phyloP scores from a whole-genome alignment of 2,888 invertebrate species.

The Netelia melanura region DNA sequence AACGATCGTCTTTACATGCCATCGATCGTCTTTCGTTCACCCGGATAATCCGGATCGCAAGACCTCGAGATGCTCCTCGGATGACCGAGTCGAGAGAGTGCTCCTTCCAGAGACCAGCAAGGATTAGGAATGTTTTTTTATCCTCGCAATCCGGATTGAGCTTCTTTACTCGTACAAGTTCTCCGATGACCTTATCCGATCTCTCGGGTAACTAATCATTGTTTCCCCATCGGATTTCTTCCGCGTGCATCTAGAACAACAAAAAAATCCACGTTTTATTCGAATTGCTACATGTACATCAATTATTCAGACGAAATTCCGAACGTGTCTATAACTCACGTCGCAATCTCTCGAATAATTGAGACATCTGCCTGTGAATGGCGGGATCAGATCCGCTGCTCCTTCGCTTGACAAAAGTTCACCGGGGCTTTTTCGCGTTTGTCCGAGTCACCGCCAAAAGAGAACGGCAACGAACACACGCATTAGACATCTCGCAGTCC shows the following conservation, averaged over 20 bases:
- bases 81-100: constrained; percentile 45
- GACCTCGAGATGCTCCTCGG: constrained; percentile 62
- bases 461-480: constrained; percentile 44
- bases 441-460: constrained; percentile 41
- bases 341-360: constrained; percentile 41
- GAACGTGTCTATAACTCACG: background rate
- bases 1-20: constrained; percentile 42
- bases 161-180: constrained; percentile 34
- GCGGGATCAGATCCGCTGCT: background rate
- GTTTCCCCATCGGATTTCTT: constrained; percentile 28
- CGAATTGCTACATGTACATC: background rate
- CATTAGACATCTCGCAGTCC: background rate
- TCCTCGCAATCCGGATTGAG: constrained; percentile 41
- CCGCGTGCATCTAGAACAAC: constrained; percentile 28
- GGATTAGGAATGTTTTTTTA: constrained; percentile 49
- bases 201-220: constrained; percentile 52
- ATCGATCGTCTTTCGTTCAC: constrained; percentile 38
- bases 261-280: constrained; percentile 4
- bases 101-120: constrained; percentile 14
- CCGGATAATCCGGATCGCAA: constrained; percentile 49
- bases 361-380: constrained; percentile 41
- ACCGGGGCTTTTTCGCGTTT: constrained; percentile 34
- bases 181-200: constrained; percentile 50
- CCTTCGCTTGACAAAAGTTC: constrained; percentile 55
- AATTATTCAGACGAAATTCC: constrained; percentile 24